Evolutionary conservation across 2,113 vertebrate species (phyloP), one percentile per base, ranked within the genome.

Genomic region (Hippocampus abdominalis): DNA sequence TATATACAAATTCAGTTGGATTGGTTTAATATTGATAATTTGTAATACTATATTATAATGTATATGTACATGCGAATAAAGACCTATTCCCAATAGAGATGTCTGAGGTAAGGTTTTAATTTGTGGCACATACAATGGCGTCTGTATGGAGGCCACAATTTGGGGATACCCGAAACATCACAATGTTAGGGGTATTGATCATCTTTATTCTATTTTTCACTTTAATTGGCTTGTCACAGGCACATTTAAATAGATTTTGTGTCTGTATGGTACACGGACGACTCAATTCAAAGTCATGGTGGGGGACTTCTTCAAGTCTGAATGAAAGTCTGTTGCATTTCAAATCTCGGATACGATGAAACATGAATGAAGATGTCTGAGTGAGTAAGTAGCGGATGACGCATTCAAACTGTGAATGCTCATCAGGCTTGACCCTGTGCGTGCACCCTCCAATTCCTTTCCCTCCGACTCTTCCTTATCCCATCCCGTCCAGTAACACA

Each of bases 371-470:
- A 72, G 2, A 60, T 82, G 77, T 84, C 80, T 81, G 81, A 84
- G 66, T 68, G 73, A 76, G 89, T 90, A 89, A 91, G 87, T 86
- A 92, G 90, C 87, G 87, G 93, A 93, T 90, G 89, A 94, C 89
- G 92, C 93, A 94, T 95, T 94, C 86, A 92, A 81, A 84, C 86
- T 82, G 59, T 36, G 48, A 68, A 89, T 89, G 88, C 88, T 90
- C 89, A 90, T 90, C 83, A 56, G 3, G 63, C 49, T 67, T 63
- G 63, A 77, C 88, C 88, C 78, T 79, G 88, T 91, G 78, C 84
- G 82, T 87, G 48, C 71, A 63, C 69, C 86, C 75, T 75, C 77
- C 75, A 77, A 71, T 79, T 66, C 46, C 75, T 81, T 23, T 70
- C 81, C 71, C 27, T 68, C 86, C 81, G 69, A 65, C 75, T 83